Evolutionary conservation across 2,888 invertebrate species (phyloP).

Genomic region (Chymomyza procnemis): DNA sequence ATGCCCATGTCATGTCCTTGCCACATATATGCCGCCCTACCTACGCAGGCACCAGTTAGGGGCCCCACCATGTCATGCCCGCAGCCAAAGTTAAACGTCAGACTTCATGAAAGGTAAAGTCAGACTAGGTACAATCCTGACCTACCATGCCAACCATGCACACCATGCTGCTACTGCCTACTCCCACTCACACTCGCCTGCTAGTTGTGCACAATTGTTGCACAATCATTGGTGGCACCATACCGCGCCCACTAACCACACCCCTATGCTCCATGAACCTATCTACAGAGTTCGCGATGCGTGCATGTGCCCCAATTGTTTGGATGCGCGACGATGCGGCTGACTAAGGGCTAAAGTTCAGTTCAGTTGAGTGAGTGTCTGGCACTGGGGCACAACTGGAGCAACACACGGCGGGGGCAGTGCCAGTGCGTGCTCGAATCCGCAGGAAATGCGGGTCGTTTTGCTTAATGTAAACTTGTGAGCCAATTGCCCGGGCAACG

Average conservation of each 20-base stretch:
- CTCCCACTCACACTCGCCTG: conserved; percentile 20
- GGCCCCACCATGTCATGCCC: not conserved
- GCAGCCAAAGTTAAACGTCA: conserved; percentile 32
- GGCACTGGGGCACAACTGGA: not conserved
- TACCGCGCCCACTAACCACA: not conserved
- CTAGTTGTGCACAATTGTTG: conserved; percentile 48
- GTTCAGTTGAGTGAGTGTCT: not conserved
- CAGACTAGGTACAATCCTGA: conserved; percentile 21
- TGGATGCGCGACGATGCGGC: not conserved
- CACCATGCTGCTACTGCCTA: conserved; percentile 1
- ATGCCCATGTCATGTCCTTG: not conserved
- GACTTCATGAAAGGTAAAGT: conserved; percentile 26
- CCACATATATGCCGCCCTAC: not conserved
- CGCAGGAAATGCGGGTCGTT: conserved; percentile 15
- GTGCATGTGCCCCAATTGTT: not conserved
- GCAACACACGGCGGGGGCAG: conserved; percentile 1
- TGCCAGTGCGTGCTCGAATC: not conserved
- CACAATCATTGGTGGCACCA: conserved; percentile 32
- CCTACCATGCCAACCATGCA: conserved; percentile 17
- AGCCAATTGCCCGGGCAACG: not conserved
- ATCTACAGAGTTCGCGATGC: not conserved
- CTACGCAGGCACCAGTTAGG: not conserved
- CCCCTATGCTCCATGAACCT: not conserved
- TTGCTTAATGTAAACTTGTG: conserved; percentile 28
- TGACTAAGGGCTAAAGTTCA: not conserved